Base-by-base conservation (phyloP, 2,113 vertebrate species). In the Amia ocellicauda region DNA sequence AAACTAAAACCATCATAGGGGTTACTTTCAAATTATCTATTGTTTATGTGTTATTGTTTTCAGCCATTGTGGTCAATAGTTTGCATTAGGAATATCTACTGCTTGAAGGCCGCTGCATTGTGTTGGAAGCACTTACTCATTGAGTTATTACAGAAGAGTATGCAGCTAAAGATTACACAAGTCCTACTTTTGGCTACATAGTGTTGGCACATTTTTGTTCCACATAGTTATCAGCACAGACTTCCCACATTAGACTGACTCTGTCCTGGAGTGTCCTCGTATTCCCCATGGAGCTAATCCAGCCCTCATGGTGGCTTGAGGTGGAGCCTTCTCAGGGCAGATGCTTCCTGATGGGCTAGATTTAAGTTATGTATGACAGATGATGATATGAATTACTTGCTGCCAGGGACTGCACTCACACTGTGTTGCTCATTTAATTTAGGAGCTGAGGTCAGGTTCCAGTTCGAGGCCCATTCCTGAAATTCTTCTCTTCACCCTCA, bases 361-460 rank as follows among this genome's bases (percentile, higher is more conserved):
- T 36, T 36, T 36, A 36, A 36, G 31, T 11, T 58, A 11, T 41
- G 56, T 58, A 20, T 58, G 56, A 58, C 36, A 40, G 20, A 58
- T 40, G 29, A 29, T 58, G 36, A 42, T 20, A 13, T 41, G 29
- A 58, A 42, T 20, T 19, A 58, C 31, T 41, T 19, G 17, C 24
- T 11, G 5, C 13, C 5, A 11, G 56, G 56, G 56, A 40, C 56
- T 20, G 8, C 17, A 36, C 40, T 58, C 56, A 14, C 29, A 3
- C 19, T 58, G 36, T 14, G 11, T 36, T 36, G 5, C 31, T 36
- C 11, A 36, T 36, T 36, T 58, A 29, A 40, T 40, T 36, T 11
- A 27, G 36, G 56, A 22, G 22, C 28, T 58, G 20, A 58, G 31
- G 56, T 42, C 56, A 58, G 16, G 36, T 58, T 42, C 28, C 56